These are phyloP conservation scores for Reinhardtius hippoglossoides DNA, from an alignment of 2,113 vertebrate species.

Conservation along the genomic window DNA sequence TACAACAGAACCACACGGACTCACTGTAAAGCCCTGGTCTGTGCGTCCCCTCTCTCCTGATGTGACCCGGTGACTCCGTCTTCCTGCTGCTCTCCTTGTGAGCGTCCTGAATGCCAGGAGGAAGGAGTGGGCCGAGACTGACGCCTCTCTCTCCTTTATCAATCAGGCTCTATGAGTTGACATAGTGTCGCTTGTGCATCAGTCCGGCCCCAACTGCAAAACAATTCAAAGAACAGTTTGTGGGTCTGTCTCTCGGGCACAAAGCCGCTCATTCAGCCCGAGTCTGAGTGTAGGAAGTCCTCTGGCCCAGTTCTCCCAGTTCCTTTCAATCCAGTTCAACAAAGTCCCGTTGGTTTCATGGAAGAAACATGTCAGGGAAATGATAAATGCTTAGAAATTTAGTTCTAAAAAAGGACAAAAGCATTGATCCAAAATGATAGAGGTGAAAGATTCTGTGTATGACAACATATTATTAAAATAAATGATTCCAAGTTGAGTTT, in stretches of 20 bases:
- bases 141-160: conserved; percentile 48
- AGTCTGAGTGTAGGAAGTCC: conserved; percentile 61
- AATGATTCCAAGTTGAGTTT: too few species aligned
- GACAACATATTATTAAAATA: too few species aligned
- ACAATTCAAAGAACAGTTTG: conserved; percentile 76
- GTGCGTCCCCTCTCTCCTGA: background rate
- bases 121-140: conserved; percentile 57
- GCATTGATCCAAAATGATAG: too few species aligned
- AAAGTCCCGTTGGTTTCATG: background rate
- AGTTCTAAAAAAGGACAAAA: too few species aligned
- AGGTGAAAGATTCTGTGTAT: too few species aligned
- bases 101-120: conserved; percentile 50
- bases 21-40: conserved; percentile 6
- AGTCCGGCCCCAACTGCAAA: conserved; percentile 48
- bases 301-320: conserved; percentile 24
- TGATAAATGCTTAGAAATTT: too few species aligned
- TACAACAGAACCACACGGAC: conserved; percentile 4
- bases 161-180: conserved; percentile 67
- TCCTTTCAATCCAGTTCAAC: conserved; percentile 1
- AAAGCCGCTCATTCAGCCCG: conserved; percentile 68
- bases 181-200: conserved; percentile 66
- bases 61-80: conserved; percentile 8
- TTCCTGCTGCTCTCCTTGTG: conserved; percentile 13
- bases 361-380: too few species aligned
- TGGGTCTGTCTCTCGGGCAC: conserved; percentile 59